Evolutionary conservation across 1,140 invertebrate species (phyloP), one percentile per base, ranked within the genome.

Genomic region (Paracyclopina nana): DNA sequence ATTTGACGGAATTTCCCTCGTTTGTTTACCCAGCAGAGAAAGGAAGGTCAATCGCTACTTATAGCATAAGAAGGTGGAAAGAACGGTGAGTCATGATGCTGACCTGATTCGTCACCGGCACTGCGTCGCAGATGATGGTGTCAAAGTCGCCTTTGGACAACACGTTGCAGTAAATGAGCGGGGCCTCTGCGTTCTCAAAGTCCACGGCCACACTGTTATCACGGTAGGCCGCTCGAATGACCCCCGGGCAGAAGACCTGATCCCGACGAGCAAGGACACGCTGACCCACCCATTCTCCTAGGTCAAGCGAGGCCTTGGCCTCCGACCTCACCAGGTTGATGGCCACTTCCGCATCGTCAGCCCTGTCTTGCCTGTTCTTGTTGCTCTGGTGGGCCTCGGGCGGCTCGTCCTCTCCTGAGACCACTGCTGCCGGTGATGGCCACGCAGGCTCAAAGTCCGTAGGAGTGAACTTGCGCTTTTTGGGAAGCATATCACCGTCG

Each of bases 251-350:
- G 70, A 90, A 94, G 54, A 77, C 70, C 40, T 74, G 73, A 53
- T 77, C 75, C 59, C 74, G 74, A 65, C 82, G 84, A 40, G 88
- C 87, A 55, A 95, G 68, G 55, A 92, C 81, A 57, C 85, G 68
- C 62, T 88, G 84, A 58, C 83, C 80, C 54, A 76, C 75, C 86
- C 86, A 94, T 63, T 91, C 85, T 58, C 74, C 79, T 56, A 94
- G 70, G 67, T 91, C 82, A 57, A 91, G 18, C 12, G 16, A 9
- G 28, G 12, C n/a, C 20, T 16, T 25, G 6, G 27, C 25, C 4
- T 48, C 45, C 25, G 12, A 16, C 24, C 14, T 25, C 4, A 29
- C 45, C 14, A 14, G 20, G n/a, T 25, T 28, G 24, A 27, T 27
- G n/a, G 16, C 24, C 12, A 16, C 22, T 24, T 48, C 45, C 43